A percentile compares a stretch with the other conserved stretches of the same genome.
Evolutionary conservation across 2,797 vertebrate species (phyloP).

Genomic region (Sternarchorhynchus goeldii): DNA sequence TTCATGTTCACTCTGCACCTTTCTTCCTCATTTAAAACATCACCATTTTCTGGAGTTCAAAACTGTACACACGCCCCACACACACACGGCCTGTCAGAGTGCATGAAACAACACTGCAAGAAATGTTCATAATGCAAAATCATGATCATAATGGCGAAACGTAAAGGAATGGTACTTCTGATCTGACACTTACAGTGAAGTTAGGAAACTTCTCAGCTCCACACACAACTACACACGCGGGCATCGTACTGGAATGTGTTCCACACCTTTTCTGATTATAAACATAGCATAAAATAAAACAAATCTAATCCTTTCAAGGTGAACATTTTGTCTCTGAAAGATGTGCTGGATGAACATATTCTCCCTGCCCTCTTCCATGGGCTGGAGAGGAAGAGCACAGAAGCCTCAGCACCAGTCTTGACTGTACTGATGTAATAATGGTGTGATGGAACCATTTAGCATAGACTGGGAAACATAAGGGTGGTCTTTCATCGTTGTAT

Average conservation of each 20-base stretch:
- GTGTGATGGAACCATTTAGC: slow-evolving; percentile 5
- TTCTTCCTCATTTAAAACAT: slow-evolving; percentile 30
- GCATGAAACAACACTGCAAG: not conserved
- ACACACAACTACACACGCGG: slow-evolving; percentile 7
- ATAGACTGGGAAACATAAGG: not conserved
- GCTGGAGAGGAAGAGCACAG: slow-evolving; percentile 12
- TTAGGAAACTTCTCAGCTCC: too few species aligned
- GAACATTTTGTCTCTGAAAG: slow-evolving; percentile 11
- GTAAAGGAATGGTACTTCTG: too few species aligned
- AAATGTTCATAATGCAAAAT: not conserved
- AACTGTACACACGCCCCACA: not conserved
- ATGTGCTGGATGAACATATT: slow-evolving; percentile 5
- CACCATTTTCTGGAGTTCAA: not conserved
- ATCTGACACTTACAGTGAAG: too few species aligned
- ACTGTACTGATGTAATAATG: slow-evolving; percentile 27
- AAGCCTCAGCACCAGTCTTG: not conserved
- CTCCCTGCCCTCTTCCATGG: slow-evolving; percentile 9
- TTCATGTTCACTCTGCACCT: not conserved
- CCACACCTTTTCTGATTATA: not conserved
- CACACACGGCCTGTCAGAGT: not conserved
- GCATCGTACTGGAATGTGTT: slow-evolving; percentile 24
- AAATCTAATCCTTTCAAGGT: slow-evolving; percentile 12
- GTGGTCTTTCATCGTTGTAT: not conserved
- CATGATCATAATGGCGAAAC: too few species aligned
- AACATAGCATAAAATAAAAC: slow-evolving; percentile 18